These are phyloP conservation scores for Ooceraea biroi DNA, from an alignment of 1,140 invertebrate species.

Conservation along the genomic window DNA sequence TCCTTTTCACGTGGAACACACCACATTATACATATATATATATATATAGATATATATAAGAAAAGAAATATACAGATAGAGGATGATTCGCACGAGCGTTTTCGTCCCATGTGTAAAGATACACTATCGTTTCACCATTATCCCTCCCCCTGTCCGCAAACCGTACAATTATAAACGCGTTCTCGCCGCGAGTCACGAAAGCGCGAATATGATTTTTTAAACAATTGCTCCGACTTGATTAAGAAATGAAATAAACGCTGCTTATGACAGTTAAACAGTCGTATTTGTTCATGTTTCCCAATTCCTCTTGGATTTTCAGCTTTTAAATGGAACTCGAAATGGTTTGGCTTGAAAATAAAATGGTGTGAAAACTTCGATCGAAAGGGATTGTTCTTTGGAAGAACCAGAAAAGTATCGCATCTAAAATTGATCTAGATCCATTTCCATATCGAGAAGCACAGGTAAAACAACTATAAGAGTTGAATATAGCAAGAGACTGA, in stretches of 20 bases:
- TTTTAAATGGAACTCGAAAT: background rate
- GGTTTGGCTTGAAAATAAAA: constrained; percentile 8
- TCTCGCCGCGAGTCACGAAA: constrained; percentile 70
- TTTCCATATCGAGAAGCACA: constrained; percentile 17
- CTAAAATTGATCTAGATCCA: constrained; percentile 54
- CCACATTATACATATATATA: constrained; percentile 62
- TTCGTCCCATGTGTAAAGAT: constrained; percentile 62
- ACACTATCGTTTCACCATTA: constrained; percentile 39
- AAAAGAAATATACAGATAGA: constrained; percentile 38
- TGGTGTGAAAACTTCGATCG: constrained; percentile 17
- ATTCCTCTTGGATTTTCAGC: background rate
- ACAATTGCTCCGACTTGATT: constrained; percentile 76
- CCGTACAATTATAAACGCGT: constrained; percentile 68
- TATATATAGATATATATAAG: constrained; percentile 10
- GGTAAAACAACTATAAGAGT: background rate
- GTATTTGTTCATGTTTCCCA: background rate
- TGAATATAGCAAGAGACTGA: too few species aligned
- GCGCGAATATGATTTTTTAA: constrained; percentile 76
- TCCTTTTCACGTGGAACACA: background rate
- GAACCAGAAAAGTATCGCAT: background rate
- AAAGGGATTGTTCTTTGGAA: constrained; percentile 15
- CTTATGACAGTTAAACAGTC: constrained; percentile 75
- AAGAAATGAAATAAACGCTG: constrained; percentile 80
- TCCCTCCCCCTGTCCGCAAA: constrained; percentile 17
- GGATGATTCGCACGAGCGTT: constrained; percentile 58